Evolutionary conservation across 2,888 invertebrate species (phyloP).

Genomic region (Andrena flavipes): DNA sequence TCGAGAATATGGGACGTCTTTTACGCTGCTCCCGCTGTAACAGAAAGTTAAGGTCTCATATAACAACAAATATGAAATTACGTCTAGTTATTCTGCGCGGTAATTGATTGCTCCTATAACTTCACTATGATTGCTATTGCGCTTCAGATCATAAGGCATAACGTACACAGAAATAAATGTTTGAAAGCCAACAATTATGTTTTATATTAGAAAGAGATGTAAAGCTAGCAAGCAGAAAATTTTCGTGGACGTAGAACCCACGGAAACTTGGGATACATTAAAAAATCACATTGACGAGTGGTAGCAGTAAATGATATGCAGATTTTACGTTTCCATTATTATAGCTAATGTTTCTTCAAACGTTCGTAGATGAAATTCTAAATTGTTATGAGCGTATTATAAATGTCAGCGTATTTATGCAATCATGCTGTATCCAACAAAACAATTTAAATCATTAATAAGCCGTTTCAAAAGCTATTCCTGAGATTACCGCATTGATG

Average conservation of each 20-base stretch:
- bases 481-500: slow-evolving; percentile 85
- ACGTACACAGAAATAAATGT: slow-evolving; percentile 32
- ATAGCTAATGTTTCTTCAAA: neutral
- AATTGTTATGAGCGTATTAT: neutral
- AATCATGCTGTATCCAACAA: slow-evolving; percentile 56
- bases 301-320: slow-evolving; percentile 33
- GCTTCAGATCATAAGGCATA: neutral
- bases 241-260: slow-evolving; percentile 34
- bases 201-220: neutral
- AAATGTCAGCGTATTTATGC: slow-evolving; percentile 24
- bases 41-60: slow-evolving; percentile 11
- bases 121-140: neutral
- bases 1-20: slow-evolving; percentile 93
- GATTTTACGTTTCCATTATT: slow-evolving; percentile 11
- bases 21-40: slow-evolving; percentile 83
- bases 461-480: slow-evolving; percentile 51
- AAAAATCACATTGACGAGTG: slow-evolving; percentile 32
- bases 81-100: neutral
- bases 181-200: slow-evolving; percentile 17
- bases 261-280: slow-evolving; percentile 40
- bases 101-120: neutral
- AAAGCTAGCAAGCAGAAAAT: slow-evolving; percentile 48
- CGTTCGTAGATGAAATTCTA: neutral
- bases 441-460: slow-evolving; percentile 52
- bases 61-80: neutral